phyloP scores from a whole-genome alignment of 2,797 vertebrate genomes.

The Oceanodroma leucorhoa region DNA sequence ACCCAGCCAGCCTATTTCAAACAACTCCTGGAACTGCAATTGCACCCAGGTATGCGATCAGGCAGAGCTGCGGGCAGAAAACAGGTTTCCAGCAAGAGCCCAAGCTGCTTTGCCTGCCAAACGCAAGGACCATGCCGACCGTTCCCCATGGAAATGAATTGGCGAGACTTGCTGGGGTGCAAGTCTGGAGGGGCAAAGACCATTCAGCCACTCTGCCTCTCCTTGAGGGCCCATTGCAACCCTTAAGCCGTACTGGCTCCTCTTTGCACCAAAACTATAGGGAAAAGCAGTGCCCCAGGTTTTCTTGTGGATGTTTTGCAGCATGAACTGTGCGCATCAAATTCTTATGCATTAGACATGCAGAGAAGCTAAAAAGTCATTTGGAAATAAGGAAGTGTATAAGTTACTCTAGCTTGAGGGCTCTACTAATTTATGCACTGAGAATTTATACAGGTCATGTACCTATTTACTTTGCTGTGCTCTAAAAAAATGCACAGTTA shows the following conservation, averaged over 20 bases:
- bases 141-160: background rate
- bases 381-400: conserved; percentile 37
- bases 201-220: background rate
- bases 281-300: background rate
- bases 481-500: conserved; percentile 71
- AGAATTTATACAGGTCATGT: conserved; percentile 72
- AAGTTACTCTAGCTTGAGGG: conserved; percentile 54
- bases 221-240: background rate
- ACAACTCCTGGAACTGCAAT: background rate
- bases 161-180: background rate
- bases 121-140: background rate
- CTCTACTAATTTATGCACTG: conserved; percentile 65
- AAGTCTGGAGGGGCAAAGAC: background rate
- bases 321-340: background rate
- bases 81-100: background rate
- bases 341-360: background rate
- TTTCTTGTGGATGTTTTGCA: background rate
- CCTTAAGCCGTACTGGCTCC: background rate
- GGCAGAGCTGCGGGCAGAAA: background rate
- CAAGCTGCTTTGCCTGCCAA: background rate
- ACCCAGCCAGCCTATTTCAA: background rate
- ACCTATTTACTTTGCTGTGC: conserved; percentile 69
- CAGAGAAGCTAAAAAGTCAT: conserved; percentile 38
- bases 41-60: background rate
- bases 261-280: background rate